Evolutionary conservation across 1,140 invertebrate genomes (phyloP).

Genomic region (Nebria ingens): DNA sequence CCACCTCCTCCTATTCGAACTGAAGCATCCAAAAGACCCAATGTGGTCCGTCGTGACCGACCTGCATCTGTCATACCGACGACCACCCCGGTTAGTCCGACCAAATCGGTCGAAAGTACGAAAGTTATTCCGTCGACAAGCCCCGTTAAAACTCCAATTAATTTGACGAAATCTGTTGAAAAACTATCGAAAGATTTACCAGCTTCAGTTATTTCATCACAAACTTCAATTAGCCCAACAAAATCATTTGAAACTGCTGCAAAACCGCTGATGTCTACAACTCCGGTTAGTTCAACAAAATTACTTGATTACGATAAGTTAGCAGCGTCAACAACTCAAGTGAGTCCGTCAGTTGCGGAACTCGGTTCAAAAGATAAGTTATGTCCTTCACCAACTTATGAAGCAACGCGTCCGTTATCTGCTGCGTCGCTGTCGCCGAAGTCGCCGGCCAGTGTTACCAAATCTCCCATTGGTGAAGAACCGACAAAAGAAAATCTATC

Average conservation of each 20-base stretch:
- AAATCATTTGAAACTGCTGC: no score
- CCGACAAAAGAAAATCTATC: slow-evolving; percentile 28
- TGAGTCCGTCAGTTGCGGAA: not conserved
- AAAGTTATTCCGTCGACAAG: slow-evolving; percentile 31
- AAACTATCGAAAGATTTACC: slow-evolving; percentile 25
- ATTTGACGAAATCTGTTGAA: slow-evolving; percentile 31
- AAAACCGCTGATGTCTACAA: no score
- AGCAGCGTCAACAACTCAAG: no score
- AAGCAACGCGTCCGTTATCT: not conserved
- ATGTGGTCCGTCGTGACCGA: slow-evolving; percentile 27
- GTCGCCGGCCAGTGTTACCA: slow-evolving; percentile 13
- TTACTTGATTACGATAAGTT: slow-evolving; percentile 12
- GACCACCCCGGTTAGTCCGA: slow-evolving; percentile 24
- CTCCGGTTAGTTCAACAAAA: slow-evolving; percentile 15
- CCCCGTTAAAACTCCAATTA: slow-evolving; percentile 26
- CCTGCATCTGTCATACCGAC: slow-evolving; percentile 30
- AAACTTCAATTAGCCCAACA: no score
- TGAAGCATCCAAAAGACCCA: slow-evolving; percentile 30
- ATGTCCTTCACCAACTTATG: slow-evolving; percentile 29
- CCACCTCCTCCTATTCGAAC: slow-evolving; percentile 37
- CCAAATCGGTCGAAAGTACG: slow-evolving; percentile 23
- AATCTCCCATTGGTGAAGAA: slow-evolving; percentile 22
- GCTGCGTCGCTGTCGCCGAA: slow-evolving; percentile 12
- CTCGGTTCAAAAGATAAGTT: slow-evolving; percentile 28
- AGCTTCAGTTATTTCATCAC: no score